Evolutionary conservation across 2,113 vertebrate species (phyloP).

Genomic region (Cyphomyrus plagiostoma): DNA sequence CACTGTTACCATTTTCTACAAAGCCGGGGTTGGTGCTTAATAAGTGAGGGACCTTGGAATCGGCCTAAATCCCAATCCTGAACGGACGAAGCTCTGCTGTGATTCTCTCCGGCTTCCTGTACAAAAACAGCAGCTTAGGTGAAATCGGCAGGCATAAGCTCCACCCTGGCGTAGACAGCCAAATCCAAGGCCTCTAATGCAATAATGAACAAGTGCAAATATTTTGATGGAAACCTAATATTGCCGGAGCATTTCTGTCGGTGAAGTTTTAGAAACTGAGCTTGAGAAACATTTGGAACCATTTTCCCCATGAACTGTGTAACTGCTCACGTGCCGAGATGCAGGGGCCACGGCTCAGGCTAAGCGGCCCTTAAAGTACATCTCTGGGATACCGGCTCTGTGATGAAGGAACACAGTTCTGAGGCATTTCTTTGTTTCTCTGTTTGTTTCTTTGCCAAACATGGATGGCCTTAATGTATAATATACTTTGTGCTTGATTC

Average conservation of each 20-base stretch:
- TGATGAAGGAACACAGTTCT: not conserved
- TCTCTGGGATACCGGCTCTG: constrained; percentile 37
- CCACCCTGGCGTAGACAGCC: constrained; percentile 47
- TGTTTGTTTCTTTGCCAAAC: not conserved
- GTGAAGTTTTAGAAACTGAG: constrained; percentile 85
- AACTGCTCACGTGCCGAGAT: constrained; percentile 89
- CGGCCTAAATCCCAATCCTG: not conserved
- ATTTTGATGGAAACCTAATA: constrained; percentile 86
- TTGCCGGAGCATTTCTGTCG: constrained; percentile 84
- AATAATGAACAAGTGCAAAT: constrained; percentile 78
- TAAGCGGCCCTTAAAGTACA: constrained; percentile 37
- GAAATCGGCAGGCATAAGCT: constrained; percentile 44
- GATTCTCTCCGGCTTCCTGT: constrained; percentile 28
- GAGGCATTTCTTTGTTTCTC: not conserved
- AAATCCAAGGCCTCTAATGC: constrained; percentile 70
- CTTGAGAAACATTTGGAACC: constrained; percentile 91
- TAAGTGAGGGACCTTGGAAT: not conserved
- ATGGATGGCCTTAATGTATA: not conserved
- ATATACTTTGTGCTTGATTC: not conserved
- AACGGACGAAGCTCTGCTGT: not conserved
- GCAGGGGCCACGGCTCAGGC: constrained; percentile 50
- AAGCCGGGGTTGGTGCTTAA: constrained; percentile 23
- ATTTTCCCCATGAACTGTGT: constrained; percentile 94
- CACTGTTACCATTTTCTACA: not conserved
- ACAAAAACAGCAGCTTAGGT: constrained; percentile 52